phyloP scores from a whole-genome alignment of 2,888 invertebrate genomes.

The Arge pagana region DNA sequence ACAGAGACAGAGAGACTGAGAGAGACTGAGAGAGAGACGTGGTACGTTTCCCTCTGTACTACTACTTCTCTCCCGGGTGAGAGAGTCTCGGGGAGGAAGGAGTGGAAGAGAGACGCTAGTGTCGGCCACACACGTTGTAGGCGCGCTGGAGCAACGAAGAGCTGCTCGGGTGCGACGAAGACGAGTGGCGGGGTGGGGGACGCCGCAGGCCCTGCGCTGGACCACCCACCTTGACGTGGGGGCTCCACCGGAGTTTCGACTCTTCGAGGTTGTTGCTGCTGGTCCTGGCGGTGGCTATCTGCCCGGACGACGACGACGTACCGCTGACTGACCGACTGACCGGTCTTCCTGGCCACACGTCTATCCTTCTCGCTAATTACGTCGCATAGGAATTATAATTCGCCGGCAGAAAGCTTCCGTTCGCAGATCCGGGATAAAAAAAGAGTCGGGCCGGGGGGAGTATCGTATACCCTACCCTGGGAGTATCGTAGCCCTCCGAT shows the following conservation, averaged over 20 bases:
- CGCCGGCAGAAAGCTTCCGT: too few relatives aligned
- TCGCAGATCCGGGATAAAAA: too few relatives aligned
- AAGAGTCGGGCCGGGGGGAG: too few relatives aligned
- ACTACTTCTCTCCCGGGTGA: conserved; percentile 20
- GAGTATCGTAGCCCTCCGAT: too few relatives aligned
- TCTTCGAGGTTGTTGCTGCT: conserved; percentile 17
- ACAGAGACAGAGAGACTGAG: conserved; percentile 10
- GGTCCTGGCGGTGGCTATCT: conserved; percentile 18
- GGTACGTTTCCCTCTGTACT: conserved; percentile 19
- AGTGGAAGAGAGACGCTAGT: conserved; percentile 20
- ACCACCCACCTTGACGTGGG: conserved; percentile 37
- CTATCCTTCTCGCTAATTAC: too few relatives aligned
- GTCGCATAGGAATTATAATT: too few relatives aligned
- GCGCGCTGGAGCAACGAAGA: conserved; percentile 20
- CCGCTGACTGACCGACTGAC: too few relatives aligned
- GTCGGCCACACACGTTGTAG: conserved; percentile 23
- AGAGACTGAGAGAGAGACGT: conserved; percentile 14
- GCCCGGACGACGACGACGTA: conserved; percentile 20
- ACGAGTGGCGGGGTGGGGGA: conserved; percentile 29
- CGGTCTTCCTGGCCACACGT: too few relatives aligned
- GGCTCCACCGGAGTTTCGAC: conserved; percentile 20
- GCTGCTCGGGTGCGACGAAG: conserved; percentile 11
- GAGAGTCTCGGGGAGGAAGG: conserved; percentile 18
- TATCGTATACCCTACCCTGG: too few relatives aligned
- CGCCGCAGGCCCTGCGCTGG: conserved; percentile 37